These are phyloP conservation scores for Ptilorrhoa leucosticta DNA, from an alignment of 2,113 vertebrate genomes.

Conservation along the genomic window DNA sequence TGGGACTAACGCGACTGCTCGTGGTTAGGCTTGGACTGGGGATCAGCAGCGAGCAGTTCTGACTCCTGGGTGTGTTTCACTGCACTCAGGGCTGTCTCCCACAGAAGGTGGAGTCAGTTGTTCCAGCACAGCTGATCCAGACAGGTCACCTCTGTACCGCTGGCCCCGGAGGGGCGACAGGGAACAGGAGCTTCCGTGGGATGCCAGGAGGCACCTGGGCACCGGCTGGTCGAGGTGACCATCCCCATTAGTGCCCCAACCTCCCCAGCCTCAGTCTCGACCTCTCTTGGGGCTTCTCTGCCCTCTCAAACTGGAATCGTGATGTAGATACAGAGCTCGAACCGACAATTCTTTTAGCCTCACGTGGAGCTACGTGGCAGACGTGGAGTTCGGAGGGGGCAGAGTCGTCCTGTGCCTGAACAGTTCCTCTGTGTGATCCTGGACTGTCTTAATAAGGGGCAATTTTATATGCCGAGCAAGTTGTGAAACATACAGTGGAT, in stretches of 20 bases:
- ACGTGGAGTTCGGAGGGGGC: not conserved
- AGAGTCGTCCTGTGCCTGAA: not conserved
- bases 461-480: not conserved
- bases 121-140: not conserved
- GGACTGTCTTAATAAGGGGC: not conserved
- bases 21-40: not conserved
- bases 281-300: not conserved
- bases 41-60: not conserved
- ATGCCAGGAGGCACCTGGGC: not conserved
- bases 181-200: not conserved
- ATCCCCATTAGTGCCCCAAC: not conserved
- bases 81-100: not conserved
- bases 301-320: slow-evolving; percentile 26
- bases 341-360: not conserved
- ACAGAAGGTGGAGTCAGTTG: not conserved
- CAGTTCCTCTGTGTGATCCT: not conserved
- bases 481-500: slow-evolving; percentile 57
- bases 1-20: not conserved
- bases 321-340: not conserved
- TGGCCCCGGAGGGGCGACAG: not conserved
- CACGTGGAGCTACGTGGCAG: not conserved
- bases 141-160: accelerated
- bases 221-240: not conserved
- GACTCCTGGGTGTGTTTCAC: not conserved
- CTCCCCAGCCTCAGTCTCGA: not conserved